Percentiles rank a stretch among this genome's conserved stretches.
phyloP scores from a whole-genome alignment of 2,888 invertebrate species.

The Pyralis farinalis region DNA sequence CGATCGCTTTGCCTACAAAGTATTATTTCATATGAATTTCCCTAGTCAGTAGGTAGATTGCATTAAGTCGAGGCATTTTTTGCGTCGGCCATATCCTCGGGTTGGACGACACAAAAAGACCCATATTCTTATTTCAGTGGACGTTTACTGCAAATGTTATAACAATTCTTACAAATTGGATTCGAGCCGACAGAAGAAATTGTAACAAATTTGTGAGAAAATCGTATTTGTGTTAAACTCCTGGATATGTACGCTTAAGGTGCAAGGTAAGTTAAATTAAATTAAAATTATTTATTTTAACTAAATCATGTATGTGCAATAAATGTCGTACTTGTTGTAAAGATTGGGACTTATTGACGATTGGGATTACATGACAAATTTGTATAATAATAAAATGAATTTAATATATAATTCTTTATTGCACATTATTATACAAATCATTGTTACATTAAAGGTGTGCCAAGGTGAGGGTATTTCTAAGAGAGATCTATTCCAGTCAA shows the following conservation, averaged over 20 bases:
- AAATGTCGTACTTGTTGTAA: too few species aligned
- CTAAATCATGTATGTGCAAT: too few species aligned
- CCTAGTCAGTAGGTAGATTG: slow-evolving; percentile 46
- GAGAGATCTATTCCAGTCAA: too few species aligned
- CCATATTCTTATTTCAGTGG: slow-evolving; percentile 52
- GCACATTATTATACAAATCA: too few species aligned
- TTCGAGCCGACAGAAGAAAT: slow-evolving; percentile 44
- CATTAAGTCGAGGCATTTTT: slow-evolving; percentile 46
- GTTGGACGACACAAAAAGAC: slow-evolving; percentile 46
- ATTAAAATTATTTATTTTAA: too few species aligned
- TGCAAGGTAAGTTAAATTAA: too few species aligned
- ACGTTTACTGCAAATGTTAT: slow-evolving; percentile 47
- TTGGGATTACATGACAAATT: too few species aligned
- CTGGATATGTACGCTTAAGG: background rate
- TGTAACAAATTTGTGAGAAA: slow-evolving; percentile 39
- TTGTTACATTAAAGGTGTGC: too few species aligned
- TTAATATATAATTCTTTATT: too few species aligned
- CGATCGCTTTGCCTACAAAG: slow-evolving; percentile 67
- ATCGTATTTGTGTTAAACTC: slow-evolving; percentile 25
- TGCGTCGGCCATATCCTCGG: slow-evolving; percentile 37
- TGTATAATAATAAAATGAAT: too few species aligned
- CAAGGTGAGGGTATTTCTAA: too few species aligned
- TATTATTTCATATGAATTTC: slow-evolving; percentile 68
- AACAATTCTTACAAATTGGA: slow-evolving; percentile 61
- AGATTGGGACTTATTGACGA: too few species aligned